Percentiles rank a stretch among this genome's conserved stretches.
Conservation (phyloP, 2,888 invertebrate genomes). For the Empis stercorea region DNA sequence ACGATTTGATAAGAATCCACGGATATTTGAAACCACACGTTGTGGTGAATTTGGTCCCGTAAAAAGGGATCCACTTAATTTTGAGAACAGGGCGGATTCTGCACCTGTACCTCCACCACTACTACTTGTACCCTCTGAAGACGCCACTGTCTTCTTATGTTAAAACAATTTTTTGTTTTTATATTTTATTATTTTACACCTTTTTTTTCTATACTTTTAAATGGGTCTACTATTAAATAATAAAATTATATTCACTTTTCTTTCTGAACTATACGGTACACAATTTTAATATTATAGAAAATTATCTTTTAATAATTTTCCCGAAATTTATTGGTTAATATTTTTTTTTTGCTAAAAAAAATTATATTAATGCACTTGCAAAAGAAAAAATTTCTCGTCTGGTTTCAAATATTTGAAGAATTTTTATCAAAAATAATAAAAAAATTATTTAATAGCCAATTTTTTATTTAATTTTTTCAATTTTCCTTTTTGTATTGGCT, state of each 20-base stretch:
- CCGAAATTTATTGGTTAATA: background rate
- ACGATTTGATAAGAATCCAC: slow-evolving; percentile 56
- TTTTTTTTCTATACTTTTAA: slow-evolving; percentile 2
- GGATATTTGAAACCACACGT: slow-evolving; percentile 59
- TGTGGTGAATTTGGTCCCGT: slow-evolving; percentile 53
- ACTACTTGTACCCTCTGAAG: slow-evolving; percentile 31
- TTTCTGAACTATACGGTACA: background rate
- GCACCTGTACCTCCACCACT: slow-evolving; percentile 38
- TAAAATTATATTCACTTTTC: background rate
- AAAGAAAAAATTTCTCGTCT: background rate
- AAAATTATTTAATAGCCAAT: background rate
- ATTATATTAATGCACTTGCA: background rate
- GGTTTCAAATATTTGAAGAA: slow-evolving; percentile 3
- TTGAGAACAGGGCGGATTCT: slow-evolving; percentile 49
- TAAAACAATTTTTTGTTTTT: slow-evolving; percentile 8
- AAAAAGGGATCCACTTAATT: slow-evolving; percentile 53
- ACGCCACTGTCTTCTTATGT: slow-evolving; percentile 33
- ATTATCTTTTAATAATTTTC: background rate
- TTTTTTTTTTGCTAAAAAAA: background rate
- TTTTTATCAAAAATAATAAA: no score
- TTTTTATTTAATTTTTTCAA: no score
- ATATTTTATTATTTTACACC: slow-evolving; percentile 2
- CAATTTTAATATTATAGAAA: background rate
- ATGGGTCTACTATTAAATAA: background rate
- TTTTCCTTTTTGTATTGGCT: no score